phyloP scores from a whole-genome alignment of 1,140 invertebrate species.

The Caenorhabditis inopinata region DNA sequence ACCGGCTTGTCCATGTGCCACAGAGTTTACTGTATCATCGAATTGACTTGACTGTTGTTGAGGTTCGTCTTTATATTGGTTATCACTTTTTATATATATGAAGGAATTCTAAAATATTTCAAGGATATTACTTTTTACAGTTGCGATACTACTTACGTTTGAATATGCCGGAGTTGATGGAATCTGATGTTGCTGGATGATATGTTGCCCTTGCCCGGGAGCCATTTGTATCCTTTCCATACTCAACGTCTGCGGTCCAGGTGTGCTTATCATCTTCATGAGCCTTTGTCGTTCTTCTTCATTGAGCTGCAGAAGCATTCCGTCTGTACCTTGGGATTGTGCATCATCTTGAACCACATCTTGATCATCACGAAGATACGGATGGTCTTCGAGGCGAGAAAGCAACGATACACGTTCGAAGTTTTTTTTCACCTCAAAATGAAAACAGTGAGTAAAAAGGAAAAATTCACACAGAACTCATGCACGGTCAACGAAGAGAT shows the following conservation, averaged over 20 bases:
- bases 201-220: not conserved
- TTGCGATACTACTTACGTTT: not conserved
- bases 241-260: not conserved
- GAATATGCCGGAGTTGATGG: not conserved
- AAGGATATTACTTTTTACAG: too few species aligned
- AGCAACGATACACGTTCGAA: not conserved
- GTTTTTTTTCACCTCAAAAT: slow-evolving; percentile 11
- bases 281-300: slow-evolving; percentile 18
- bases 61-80: not conserved
- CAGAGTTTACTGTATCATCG: slow-evolving; percentile 7
- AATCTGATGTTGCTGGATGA: not conserved
- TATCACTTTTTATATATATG: not conserved
- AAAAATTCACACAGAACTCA: not conserved
- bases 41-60: slow-evolving; percentile 1
- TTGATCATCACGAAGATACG: slow-evolving; percentile 10
- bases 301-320: not conserved
- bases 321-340: not conserved
- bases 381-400: not conserved
- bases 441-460: not conserved
- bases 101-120: not conserved
- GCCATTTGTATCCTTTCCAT: not conserved
- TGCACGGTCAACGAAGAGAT: not conserved
- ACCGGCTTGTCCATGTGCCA: not conserved
- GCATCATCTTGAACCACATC: not conserved
- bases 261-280: not conserved